These are phyloP conservation scores for Himalopsyche anomala DNA, from an alignment of 2,888 invertebrate genomes.

Conservation along the genomic window DNA sequence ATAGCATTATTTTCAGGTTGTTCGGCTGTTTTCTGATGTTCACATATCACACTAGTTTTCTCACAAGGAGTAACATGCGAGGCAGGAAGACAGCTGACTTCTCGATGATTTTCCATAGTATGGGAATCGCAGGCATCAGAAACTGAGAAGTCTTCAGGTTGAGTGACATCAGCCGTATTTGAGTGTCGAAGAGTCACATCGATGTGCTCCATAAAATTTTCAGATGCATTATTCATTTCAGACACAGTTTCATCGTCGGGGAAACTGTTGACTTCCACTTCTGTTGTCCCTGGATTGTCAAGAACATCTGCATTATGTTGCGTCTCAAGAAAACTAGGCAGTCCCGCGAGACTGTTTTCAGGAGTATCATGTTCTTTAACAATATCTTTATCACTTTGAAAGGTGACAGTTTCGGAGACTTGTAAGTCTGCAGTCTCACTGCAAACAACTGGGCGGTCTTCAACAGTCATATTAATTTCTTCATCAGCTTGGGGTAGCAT, in stretches of 20 bases:
- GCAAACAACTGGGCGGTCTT: neutral
- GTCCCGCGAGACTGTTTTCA: neutral
- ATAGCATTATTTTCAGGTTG: neutral
- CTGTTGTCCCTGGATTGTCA: neutral
- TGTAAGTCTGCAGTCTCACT: neutral
- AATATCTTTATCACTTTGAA: neutral
- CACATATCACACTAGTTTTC: conserved; percentile 4
- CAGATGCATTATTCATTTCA: neutral
- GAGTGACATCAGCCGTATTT: neutral
- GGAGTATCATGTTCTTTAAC: neutral
- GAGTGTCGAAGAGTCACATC: neutral
- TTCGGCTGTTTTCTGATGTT: neutral
- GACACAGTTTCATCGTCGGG: neutral
- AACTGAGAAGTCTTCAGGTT: neutral
- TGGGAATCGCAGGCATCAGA: neutral
- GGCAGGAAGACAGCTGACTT: neutral
- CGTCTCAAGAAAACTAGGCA: neutral
- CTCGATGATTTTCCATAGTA: neutral
- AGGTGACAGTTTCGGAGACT: neutral
- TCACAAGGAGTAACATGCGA: neutral
- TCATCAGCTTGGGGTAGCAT: neutral
- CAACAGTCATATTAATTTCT: neutral
- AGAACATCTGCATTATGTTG: neutral
- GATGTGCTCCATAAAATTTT: neutral
- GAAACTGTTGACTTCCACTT: neutral